These are phyloP conservation scores for Iselma pallidipennis DNA, from an alignment of 2,888 invertebrate species.

Conservation along the genomic window DNA sequence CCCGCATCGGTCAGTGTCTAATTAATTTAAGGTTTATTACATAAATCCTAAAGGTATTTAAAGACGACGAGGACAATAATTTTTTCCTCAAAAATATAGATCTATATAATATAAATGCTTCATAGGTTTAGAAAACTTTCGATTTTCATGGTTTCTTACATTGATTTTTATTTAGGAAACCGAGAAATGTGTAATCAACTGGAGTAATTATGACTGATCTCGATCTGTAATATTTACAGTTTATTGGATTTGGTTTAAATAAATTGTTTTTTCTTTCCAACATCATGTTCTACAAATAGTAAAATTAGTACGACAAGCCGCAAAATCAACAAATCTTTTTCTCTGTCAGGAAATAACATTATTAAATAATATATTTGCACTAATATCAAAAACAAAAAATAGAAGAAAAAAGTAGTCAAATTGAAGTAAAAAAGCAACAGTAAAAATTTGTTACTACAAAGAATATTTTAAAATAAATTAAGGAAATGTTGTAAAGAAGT, in stretches of 20 bases:
- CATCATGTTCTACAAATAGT: background rate
- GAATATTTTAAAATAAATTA: too few relatives aligned
- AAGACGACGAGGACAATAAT: too few relatives aligned
- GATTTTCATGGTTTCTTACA: slow-evolving; percentile 41
- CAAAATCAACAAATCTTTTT: background rate
- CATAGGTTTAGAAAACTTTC: slow-evolving; percentile 40
- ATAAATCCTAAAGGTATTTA: too few relatives aligned
- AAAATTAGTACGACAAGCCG: background rate
- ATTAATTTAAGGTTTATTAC: too few relatives aligned
- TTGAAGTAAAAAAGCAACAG: slow-evolving; percentile 18
- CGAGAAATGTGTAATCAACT: slow-evolving; percentile 32
- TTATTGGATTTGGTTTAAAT: too few relatives aligned
- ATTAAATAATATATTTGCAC: background rate
- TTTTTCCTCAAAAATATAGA: slow-evolving; percentile 19
- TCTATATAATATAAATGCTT: slow-evolving; percentile 41
- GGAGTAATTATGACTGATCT: slow-evolving; percentile 23
- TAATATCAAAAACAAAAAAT: background rate
- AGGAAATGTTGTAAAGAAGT: too few relatives aligned
- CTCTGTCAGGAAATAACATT: background rate
- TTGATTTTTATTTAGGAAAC: slow-evolving; percentile 40
- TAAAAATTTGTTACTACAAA: too few relatives aligned
- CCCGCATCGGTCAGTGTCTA: too few relatives aligned
- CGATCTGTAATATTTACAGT: slow-evolving; percentile 24
- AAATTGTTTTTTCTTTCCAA: slow-evolving; percentile 31
- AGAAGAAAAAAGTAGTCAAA: slow-evolving; percentile 18